Evolutionary conservation across 2,797 vertebrate species (phyloP).

Genomic region (Sebastes taczanowskii): DNA sequence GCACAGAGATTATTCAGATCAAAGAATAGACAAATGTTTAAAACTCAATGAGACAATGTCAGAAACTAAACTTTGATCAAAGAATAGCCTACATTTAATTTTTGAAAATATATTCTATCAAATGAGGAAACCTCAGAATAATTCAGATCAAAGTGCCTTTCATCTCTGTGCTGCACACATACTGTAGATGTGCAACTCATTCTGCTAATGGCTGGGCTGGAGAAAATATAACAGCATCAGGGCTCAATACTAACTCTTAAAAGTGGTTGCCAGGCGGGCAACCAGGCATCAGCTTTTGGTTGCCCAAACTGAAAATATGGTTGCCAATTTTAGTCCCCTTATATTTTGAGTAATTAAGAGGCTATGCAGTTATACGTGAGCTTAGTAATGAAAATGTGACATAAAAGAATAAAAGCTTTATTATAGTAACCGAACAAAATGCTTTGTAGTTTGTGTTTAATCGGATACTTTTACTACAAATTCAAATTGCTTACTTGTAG

Average conservation of each 20-base stretch:
- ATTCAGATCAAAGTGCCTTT: constrained; percentile 72
- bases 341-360: background rate
- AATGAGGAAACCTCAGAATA: constrained; percentile 66
- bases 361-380: background rate
- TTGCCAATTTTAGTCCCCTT: background rate
- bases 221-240: constrained; percentile 23
- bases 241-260: background rate
- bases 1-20: constrained; percentile 35
- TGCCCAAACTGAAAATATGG: background rate
- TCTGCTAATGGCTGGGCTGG: constrained; percentile 41
- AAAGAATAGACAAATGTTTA: constrained; percentile 52
- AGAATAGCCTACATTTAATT: constrained; percentile 47
- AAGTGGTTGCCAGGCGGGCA: background rate
- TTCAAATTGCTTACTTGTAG: too few species aligned
- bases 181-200: constrained; percentile 27
- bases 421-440: background rate
- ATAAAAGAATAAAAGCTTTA: background rate
- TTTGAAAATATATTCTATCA: constrained; percentile 61
- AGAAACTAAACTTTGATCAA: constrained; percentile 64
- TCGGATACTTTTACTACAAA: background rate
- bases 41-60: constrained; percentile 61
- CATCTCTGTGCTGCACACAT: constrained; percentile 44
- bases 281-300: background rate
- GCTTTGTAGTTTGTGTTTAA: background rate
- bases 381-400: background rate